These are phyloP conservation scores for Papilio helenus DNA, from an alignment of 1,140 invertebrate species.

Conservation along the genomic window DNA sequence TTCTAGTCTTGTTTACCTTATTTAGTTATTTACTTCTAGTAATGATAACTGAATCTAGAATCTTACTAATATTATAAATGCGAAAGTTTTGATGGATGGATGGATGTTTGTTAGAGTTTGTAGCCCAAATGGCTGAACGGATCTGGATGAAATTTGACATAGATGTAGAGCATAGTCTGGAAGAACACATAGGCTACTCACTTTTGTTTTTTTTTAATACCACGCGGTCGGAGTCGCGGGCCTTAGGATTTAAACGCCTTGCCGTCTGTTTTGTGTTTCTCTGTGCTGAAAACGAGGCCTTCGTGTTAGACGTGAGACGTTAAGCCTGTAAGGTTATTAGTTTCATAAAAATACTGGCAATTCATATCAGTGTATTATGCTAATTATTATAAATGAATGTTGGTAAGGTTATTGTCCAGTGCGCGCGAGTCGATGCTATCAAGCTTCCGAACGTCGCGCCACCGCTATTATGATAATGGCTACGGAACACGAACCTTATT, in stretches of 20 bases:
- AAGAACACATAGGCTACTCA: too few species aligned
- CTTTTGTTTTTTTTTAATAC: too few species aligned
- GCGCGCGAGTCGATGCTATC: conserved; percentile 77
- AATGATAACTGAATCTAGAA: too few species aligned
- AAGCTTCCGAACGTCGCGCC: conserved; percentile 74
- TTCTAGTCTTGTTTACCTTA: too few species aligned
- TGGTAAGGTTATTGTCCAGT: conserved; percentile 76
- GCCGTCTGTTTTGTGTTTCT: not conserved
- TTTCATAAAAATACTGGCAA: conserved; percentile 46
- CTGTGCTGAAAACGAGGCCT: not conserved
- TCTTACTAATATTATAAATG: too few species aligned
- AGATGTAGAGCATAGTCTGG: too few species aligned
- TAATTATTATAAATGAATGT: conserved; percentile 68
- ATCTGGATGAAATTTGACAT: too few species aligned
- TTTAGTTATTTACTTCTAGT: too few species aligned
- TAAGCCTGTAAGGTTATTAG: conserved; percentile 38
- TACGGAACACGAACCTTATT: conserved; percentile 73
- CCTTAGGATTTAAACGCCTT: not conserved
- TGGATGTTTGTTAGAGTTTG: too few species aligned
- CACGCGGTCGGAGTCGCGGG: too few species aligned
- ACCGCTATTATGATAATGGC: conserved; percentile 74
- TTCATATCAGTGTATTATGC: conserved; percentile 52
- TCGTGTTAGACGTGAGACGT: conserved; percentile 21
- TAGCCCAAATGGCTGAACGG: too few species aligned
- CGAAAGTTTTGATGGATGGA: too few species aligned